phyloP scores from a whole-genome alignment of 1,140 invertebrate species.

The Aleiodes sp. region DNA sequence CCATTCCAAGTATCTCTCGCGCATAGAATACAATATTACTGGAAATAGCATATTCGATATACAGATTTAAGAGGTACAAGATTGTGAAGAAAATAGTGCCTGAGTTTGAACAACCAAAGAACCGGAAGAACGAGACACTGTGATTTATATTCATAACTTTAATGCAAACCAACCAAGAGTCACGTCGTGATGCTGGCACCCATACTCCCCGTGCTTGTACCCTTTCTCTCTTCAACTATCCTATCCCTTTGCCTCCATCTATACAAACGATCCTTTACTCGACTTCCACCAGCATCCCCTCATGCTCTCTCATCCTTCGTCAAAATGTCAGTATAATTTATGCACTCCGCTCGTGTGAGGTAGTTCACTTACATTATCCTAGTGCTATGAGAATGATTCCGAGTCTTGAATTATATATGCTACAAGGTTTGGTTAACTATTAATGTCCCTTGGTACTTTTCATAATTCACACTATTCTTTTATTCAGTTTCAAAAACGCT shows the following conservation, averaged over 20 bases:
- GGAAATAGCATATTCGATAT: too few species aligned
- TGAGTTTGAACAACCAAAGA: slow-evolving; percentile 31
- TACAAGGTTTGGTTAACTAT: neutral
- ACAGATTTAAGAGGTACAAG: neutral
- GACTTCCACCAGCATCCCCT: neutral
- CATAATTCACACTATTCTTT: too few species aligned
- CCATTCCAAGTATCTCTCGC: too few species aligned
- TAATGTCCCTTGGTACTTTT: too few species aligned
- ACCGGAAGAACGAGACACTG: slow-evolving; percentile 41
- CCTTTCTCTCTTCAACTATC: slow-evolving; percentile 5
- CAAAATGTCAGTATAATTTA: slow-evolving; percentile 11
- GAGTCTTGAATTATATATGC: neutral
- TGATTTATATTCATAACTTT: slow-evolving; percentile 63
- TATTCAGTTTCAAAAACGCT: too few species aligned
- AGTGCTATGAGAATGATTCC: neutral
- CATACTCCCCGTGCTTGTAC: slow-evolving; percentile 6
- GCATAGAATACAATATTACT: too few species aligned
- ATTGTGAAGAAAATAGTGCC: neutral
- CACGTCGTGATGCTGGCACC: slow-evolving; percentile 43
- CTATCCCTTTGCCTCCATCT: neutral
- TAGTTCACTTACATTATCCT: neutral
- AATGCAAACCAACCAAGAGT: slow-evolving; percentile 54
- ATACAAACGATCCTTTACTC: neutral
- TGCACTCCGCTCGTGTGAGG: neutral
- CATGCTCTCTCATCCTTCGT: neutral